Evolutionary conservation across 1,140 invertebrate genomes (phyloP).

Genomic region (Acyrthosiphon pisum): DNA sequence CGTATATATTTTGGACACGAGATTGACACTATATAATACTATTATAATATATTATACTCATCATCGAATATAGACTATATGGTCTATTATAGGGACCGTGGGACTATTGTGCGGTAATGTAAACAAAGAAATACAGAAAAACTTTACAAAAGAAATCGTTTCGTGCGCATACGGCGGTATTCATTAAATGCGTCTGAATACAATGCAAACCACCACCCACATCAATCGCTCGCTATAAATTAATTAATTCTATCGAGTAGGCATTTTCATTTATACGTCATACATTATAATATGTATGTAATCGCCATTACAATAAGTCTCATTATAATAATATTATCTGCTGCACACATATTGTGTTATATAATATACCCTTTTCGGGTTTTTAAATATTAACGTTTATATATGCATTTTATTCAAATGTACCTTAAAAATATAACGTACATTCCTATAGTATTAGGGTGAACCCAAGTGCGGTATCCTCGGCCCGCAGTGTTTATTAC

Average conservation of each 20-base stretch:
- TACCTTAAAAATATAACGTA: not conserved
- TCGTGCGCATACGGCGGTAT: not conserved
- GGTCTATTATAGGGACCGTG: not conserved
- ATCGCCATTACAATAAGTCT: not conserved
- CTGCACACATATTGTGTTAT: not conserved
- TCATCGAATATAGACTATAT: not conserved
- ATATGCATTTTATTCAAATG: not conserved
- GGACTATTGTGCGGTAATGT: too few relatives aligned
- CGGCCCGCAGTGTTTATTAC: not conserved
- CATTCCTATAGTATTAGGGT: not conserved
- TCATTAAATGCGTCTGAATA: not conserved
- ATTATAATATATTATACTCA: not conserved
- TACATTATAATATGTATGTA: not conserved
- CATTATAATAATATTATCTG: not conserved
- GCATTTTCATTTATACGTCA: not conserved
- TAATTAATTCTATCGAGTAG: not conserved
- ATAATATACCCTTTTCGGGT: not conserved
- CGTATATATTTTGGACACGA: not conserved
- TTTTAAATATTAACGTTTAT: too few relatives aligned
- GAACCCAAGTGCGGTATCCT: not conserved
- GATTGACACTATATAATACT: too few relatives aligned
- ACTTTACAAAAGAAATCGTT: not conserved
- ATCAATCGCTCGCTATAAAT: not conserved
- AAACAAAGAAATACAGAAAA: not conserved
- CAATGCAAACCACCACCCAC: not conserved